Evolutionary conservation across 2,113 vertebrate species (phyloP).

Genomic region (Grantiella picta): DNA sequence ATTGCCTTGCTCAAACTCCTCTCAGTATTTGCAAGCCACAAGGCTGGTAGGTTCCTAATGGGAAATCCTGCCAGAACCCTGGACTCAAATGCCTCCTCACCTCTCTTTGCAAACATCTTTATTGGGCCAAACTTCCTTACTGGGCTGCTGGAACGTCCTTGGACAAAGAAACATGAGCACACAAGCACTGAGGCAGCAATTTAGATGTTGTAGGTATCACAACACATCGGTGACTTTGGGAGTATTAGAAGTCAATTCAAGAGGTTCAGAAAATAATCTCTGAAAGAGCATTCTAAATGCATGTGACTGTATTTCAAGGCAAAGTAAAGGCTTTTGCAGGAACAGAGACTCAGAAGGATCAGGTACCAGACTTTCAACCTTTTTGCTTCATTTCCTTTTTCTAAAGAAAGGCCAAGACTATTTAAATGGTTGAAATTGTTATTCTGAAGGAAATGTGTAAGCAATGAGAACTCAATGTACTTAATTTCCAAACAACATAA

Average conservation of each 20-base stretch:
- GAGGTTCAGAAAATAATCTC: background rate
- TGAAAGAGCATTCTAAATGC: background rate
- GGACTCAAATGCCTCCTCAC: background rate
- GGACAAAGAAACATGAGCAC: background rate
- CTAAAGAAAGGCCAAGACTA: background rate
- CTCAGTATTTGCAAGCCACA: background rate
- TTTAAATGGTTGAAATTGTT: background rate
- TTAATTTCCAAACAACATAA: background rate
- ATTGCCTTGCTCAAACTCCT: background rate
- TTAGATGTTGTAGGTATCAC: background rate
- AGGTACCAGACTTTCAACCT: background rate
- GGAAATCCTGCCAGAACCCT: background rate
- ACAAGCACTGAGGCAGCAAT: accelerated
- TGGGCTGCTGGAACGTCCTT: background rate
- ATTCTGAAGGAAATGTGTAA: background rate
- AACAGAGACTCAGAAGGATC: background rate
- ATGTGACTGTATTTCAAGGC: background rate
- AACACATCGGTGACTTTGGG: background rate
- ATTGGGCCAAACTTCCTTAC: accelerated
- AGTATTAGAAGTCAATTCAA: background rate
- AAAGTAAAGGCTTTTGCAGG: background rate
- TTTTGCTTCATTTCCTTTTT: background rate
- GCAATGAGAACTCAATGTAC: background rate
- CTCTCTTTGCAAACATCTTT: background rate
- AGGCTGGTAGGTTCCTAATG: background rate